Conservation (phyloP, 1,140 invertebrate genomes). For the Himalopsyche phryganea region DNA sequence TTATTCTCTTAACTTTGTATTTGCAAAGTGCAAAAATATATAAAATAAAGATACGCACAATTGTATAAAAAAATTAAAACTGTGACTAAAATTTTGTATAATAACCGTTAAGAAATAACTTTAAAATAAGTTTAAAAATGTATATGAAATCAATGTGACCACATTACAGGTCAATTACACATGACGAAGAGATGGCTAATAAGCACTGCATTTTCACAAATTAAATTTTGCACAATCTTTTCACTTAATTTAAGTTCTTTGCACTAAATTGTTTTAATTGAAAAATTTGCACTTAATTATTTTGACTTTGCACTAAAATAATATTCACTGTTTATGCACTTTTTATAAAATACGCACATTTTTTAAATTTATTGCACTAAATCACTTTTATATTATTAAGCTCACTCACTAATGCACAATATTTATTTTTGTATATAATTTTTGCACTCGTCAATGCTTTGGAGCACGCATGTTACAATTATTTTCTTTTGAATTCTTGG, state of each 20-base stretch:
- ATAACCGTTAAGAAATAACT: too few relatives aligned
- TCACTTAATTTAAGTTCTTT: too few relatives aligned
- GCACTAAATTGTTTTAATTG: too few relatives aligned
- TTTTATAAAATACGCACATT: neutral
- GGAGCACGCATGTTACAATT: neutral
- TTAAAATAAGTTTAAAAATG: too few relatives aligned
- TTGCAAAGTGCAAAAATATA: too few relatives aligned
- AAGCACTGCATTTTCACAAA: conserved; percentile 33
- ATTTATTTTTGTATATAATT: neutral
- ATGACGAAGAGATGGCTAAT: conserved; percentile 8
- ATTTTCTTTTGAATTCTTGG: neutral
- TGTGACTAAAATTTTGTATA: too few relatives aligned
- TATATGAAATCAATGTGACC: neutral
- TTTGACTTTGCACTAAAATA: neutral
- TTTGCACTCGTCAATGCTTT: neutral
- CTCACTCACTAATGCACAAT: neutral
- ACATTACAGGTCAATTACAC: too few relatives aligned
- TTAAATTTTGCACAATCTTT: conserved; percentile 16
- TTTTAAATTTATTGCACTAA: neutral
- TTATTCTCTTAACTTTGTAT: too few relatives aligned
- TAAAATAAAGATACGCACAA: too few relatives aligned
- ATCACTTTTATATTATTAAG: conserved; percentile 2
- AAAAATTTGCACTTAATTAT: conserved; percentile 6
- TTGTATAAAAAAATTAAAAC: too few relatives aligned
- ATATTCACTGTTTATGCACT: neutral